Percentiles rank a stretch among this genome's conserved stretches.
Conservation (phyloP, 2,797 vertebrate species). For the Perodicticus potto region DNA sequence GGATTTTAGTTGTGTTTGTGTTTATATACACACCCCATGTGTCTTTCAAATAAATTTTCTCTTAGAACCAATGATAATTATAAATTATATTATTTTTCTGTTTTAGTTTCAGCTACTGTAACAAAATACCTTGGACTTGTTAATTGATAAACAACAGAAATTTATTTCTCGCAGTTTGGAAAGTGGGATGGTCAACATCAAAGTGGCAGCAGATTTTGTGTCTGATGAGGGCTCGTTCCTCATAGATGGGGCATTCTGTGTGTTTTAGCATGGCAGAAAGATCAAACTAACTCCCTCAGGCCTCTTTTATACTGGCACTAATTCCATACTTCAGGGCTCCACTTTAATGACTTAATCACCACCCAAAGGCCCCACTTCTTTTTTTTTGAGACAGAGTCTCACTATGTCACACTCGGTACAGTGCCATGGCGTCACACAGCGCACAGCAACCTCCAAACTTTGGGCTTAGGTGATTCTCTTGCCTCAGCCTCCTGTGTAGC, state of each 20-base stretch:
- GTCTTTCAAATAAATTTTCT: constrained; percentile 27
- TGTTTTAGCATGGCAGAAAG: background rate
- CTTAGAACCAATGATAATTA: background rate
- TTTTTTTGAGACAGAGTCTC: no score
- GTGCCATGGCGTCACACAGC: no score
- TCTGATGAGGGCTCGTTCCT: background rate
- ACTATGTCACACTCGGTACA: no score
- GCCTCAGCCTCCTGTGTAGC: no score
- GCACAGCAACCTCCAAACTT: no score
- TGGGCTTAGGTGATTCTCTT: no score
- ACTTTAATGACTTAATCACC: background rate
- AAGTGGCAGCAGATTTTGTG: background rate
- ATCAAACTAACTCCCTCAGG: background rate
- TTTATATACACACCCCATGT: background rate
- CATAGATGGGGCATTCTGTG: background rate
- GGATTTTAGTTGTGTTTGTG: background rate
- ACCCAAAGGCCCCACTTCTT: background rate
- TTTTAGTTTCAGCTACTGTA: background rate
- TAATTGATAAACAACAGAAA: constrained; percentile 12
- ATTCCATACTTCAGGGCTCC: background rate
- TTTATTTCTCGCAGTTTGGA: background rate
- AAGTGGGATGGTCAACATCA: background rate
- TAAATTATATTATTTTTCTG: background rate
- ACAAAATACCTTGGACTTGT: background rate
- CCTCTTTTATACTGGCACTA: background rate